Conservation (phyloP, 2,888 invertebrate species). For the Acrocyrtus sp. region DNA sequence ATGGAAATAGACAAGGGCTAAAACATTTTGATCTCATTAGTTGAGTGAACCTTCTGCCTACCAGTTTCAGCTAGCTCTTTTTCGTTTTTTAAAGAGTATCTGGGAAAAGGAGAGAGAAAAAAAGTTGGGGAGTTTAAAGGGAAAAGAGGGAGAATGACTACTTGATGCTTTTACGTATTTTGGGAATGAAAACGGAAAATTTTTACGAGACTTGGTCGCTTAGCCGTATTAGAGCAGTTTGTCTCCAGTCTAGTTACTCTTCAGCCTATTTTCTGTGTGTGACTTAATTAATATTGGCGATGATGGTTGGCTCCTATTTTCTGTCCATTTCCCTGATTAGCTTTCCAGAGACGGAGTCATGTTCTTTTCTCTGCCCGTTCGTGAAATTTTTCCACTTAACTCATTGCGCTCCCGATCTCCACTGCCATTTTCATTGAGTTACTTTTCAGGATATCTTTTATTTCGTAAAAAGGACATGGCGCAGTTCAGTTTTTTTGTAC, state of each 20-base stretch:
- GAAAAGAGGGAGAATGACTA: constrained; percentile 31
- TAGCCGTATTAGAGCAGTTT: constrained; percentile 6
- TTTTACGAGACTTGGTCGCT: too few relatives aligned
- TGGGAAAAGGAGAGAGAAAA: constrained; percentile 1
- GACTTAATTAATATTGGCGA: constrained; percentile 61
- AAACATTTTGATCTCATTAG: constrained; percentile 63
- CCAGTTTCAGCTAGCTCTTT: constrained; percentile 29
- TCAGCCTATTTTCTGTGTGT: constrained; percentile 44
- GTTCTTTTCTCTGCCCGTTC: neutral
- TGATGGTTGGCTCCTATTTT: constrained; percentile 59
- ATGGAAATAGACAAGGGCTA: constrained; percentile 51
- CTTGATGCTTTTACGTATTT: constrained; percentile 46
- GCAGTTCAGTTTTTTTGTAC: too few relatives aligned
- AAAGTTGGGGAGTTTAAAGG: neutral
- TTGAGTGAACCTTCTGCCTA: constrained; percentile 51
- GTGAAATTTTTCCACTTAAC: neutral
- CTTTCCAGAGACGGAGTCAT: constrained; percentile 15
- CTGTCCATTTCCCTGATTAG: constrained; percentile 61
- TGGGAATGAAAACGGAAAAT: too few relatives aligned
- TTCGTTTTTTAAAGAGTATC: constrained; percentile 3
- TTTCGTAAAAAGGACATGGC: too few relatives aligned
- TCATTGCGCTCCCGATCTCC: neutral
- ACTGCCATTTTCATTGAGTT: neutral
- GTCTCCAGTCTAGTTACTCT: constrained; percentile 9
- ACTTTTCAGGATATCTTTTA: too few relatives aligned